Evolutionary conservation across 2,113 vertebrate genomes (phyloP).

Genomic region (Clarias batrachus): DNA sequence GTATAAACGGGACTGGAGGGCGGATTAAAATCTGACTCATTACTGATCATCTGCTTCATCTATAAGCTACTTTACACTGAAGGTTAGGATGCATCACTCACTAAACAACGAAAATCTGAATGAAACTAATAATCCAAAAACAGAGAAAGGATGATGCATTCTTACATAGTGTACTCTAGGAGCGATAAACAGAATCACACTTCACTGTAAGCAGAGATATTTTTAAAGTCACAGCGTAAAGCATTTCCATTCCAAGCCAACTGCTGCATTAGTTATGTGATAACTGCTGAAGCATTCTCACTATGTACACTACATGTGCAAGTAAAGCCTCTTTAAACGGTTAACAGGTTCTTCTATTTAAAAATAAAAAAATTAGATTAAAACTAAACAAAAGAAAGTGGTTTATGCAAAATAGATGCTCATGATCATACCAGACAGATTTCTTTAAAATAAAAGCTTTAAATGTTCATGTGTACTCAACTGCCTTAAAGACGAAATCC

Average conservation of each 20-base stretch:
- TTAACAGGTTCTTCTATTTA: background rate
- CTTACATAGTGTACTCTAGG: too few species aligned
- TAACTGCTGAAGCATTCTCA: background rate
- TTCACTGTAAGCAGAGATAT: background rate
- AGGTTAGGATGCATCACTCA: background rate
- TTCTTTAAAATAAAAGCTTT: background rate
- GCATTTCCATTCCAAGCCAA: background rate
- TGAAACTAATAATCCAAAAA: too few species aligned
- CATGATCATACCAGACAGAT: background rate
- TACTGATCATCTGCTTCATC: slow-evolving; percentile 35
- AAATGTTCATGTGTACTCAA: background rate
- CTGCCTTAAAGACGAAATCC: background rate
- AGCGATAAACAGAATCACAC: background rate
- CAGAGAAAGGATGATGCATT: too few species aligned
- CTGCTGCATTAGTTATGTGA: too few species aligned
- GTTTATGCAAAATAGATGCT: too few species aligned
- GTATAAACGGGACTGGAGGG: slow-evolving; percentile 17
- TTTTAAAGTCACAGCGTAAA: background rate
- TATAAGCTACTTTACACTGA: slow-evolving; percentile 43
- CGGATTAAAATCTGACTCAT: slow-evolving; percentile 28
- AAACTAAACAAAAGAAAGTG: background rate
- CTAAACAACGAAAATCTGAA: too few species aligned
- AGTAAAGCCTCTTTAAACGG: background rate
- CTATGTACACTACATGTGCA: background rate
- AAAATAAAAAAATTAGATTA: background rate